phyloP scores from a whole-genome alignment of 2,797 vertebrate species.

The Leptoclinus maculatus region DNA sequence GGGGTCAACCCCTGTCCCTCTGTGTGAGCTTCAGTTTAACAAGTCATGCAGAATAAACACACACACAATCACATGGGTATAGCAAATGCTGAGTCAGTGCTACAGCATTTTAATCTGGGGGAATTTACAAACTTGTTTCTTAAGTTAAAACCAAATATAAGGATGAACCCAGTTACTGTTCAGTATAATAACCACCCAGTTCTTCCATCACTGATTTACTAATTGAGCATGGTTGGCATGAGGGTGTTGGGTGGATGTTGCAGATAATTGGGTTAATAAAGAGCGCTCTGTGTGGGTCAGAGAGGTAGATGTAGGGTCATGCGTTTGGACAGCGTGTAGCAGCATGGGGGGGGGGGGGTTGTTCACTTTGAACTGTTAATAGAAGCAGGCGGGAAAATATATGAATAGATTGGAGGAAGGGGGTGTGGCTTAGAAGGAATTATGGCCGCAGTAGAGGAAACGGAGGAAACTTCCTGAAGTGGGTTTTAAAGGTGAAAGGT shows the following conservation, averaged over 20 bases:
- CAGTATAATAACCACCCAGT: background rate
- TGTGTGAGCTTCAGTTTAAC: conserved; percentile 26
- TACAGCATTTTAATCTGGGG: background rate
- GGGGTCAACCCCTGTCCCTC: conserved; percentile 32
- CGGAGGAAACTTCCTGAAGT: background rate
- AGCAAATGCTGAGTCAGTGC: conserved; percentile 11
- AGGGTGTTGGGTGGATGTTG: background rate
- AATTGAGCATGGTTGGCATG: background rate
- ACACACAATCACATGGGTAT: conserved; percentile 12
- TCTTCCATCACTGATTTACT: conserved; percentile 15
- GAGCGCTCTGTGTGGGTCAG: conserved; percentile 1
- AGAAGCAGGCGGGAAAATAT: background rate
- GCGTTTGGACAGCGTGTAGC: background rate
- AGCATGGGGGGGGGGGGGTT: background rate
- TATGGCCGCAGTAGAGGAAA: too few relatives aligned
- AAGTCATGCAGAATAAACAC: conserved; percentile 43
- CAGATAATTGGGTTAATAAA: too few relatives aligned
- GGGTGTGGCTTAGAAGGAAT: background rate
- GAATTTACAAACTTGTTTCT: background rate
- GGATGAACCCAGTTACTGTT: background rate
- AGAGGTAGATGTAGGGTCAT: background rate
- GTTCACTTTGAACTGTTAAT: background rate
- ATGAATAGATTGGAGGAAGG: background rate
- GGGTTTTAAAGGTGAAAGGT: conserved; percentile 4
- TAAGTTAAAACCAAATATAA: background rate